Base-by-base conservation (phyloP, 2,888 invertebrate species). In the Gortyna flavago region DNA sequence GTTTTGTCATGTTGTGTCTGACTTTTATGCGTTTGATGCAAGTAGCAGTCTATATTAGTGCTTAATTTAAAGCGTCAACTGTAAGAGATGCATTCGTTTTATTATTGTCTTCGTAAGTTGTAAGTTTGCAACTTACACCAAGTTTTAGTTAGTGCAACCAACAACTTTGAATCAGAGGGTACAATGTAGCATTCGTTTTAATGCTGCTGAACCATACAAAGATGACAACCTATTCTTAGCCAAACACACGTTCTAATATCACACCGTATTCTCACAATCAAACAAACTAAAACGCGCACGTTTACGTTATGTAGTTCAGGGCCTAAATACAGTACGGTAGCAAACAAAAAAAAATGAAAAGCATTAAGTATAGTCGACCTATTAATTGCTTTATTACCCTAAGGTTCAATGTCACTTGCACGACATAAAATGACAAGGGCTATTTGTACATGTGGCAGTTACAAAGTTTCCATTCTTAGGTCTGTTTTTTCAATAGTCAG, bases 211-310 rank as follows among this genome's bases (percentile, higher is more conserved):
- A 61, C 66, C 70, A 74, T 71, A 74, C 65, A 16, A 62, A 65
- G 25, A 44, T 9, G 21, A 13, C 32, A 9, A 1, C 32, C 80
- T 86, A 86, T 84, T 84, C 79, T 73, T 75, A 79, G 59, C 51
- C 32, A 5, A 59, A 21, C 73, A 70, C 72, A 69, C 68, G 59
- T 57, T 72, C 71, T 57, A 83, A 77, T 32, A 73, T 69, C 69
- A 66, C 69, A 71, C 41, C 35, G 51, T 70, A 21, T 61, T 41
- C 73, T 44, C 44, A 57, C 78, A 75, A 72, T 62, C 66, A 75
- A 75, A n/a, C n/a, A 70, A 77, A 81, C 76, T 1, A 44, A 73
- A 83, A 81, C 84, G 73, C 73, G 41, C 32, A 67, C 72, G 76
- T 87, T 79, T 75, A 81, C 64, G 76, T 66, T 29, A 21, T 29